Evolutionary conservation across 2,113 vertebrate genomes (phyloP), one percentile per base, ranked within the genome.

Genomic region (Solea solea): DNA sequence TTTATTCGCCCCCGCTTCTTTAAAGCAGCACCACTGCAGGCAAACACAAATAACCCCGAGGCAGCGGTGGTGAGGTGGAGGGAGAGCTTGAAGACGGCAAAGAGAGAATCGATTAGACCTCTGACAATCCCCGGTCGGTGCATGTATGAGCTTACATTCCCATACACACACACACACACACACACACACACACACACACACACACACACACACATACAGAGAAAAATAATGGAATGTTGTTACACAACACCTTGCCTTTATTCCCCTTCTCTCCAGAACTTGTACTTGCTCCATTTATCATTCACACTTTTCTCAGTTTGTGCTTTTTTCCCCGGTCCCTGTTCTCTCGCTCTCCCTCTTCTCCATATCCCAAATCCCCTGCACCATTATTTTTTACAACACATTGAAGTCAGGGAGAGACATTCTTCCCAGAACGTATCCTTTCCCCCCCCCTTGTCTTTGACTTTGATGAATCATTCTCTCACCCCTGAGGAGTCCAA

Each of bases 31-130:
- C 21, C 73, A 80, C 87, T 89, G 79, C 82, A 49, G 86, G 76
- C 70, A 83, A 83, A 85, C 81, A 86, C 72, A 90, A 89, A 89
- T 75, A 87, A 80, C 82, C 85, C 84, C 15, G 21, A 63, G 86
- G 84, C 76, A 46, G 71, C 41, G 52, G 58, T 48, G 63, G 34
- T 59, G 73, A 34, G 34, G 3, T 66, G 65, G 72, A 39, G 72
- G 42, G 42, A 34, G 3, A 34, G 64, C 52, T 81, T 77, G 67
- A 85, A 87, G 74, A 82, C 56, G 66, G 64, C 11, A 86, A 67
- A 86, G 82, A 82, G 81, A 89, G 82, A 89, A 88, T 88, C 74
- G 69, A 89, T 91, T 83, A 85, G 71, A 14, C 25, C 40, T 52
- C 25, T 66, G 74, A 82, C 65, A 53, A 58, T 63, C 73, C 76